These are phyloP conservation scores for Leptinotarsa haldemani DNA, from an alignment of 2,888 invertebrate species.

Conservation along the genomic window DNA sequence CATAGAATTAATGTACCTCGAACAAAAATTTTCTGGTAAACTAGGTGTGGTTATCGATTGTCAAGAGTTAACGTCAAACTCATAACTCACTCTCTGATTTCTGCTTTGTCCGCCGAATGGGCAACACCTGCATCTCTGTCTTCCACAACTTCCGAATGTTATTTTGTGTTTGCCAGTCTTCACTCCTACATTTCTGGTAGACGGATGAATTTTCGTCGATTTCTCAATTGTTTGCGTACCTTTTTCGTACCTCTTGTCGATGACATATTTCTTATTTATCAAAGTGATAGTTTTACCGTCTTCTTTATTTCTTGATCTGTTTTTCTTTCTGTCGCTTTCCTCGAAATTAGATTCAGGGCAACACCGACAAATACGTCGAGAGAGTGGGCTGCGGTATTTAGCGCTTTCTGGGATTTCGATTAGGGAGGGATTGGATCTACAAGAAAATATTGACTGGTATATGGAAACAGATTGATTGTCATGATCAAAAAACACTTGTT, in stretches of 20 bases:
- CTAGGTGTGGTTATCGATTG: background rate
- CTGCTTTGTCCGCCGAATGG: background rate
- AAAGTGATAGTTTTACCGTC: background rate
- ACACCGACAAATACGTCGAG: background rate
- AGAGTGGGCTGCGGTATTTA: background rate
- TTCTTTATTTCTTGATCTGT: background rate
- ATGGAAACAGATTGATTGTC: too few species aligned
- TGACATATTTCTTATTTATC: background rate
- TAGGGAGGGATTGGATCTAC: background rate
- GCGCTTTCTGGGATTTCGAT: background rate
- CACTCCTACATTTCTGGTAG: slow-evolving; percentile 16
- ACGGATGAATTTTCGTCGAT: background rate
- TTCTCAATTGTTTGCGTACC: background rate
- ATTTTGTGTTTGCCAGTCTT: slow-evolving; percentile 12
- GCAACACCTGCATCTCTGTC: slow-evolving; percentile 9
- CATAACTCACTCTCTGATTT: background rate
- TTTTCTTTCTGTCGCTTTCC: background rate
- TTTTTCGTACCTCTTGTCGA: background rate
- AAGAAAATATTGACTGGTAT: background rate
- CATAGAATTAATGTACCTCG: background rate
- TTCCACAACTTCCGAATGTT: slow-evolving; percentile 21
- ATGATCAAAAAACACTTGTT: too few species aligned
- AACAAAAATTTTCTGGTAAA: background rate
- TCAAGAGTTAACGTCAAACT: background rate
- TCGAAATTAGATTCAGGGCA: slow-evolving; percentile 9